Evolutionary conservation across 2,797 vertebrate species (phyloP), one percentile per base, ranked within the genome.

Genomic region (Periophthalmus magnuspinnatus): DNA sequence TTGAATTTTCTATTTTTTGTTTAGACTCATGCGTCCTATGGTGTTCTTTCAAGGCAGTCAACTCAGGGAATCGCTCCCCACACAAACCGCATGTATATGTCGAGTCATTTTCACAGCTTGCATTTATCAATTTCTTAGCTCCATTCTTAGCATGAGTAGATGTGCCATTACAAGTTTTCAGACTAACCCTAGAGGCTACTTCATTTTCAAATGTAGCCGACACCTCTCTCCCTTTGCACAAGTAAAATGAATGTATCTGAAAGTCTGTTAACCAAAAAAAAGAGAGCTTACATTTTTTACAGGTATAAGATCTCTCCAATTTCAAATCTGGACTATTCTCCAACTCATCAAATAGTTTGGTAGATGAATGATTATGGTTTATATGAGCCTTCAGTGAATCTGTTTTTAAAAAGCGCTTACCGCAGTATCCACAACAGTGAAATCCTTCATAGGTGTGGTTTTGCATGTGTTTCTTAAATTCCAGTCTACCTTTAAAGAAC

Each of bases 191-290:
- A 19, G 79, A 75, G 61, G 84, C 83, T 6, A 80, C 70, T 71
- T 87, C 78, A n/a, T 85, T 74, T 63, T 71, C 45, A 61, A 81
- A 78, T 32, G 69, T 50, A 62, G 47, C 17, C 48, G 73, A 69
- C 10, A 69, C 72, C 22, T 84, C 84, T 75, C 88, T 84, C 21
- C 90, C 91, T 76, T 84, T 90, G 72, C 89, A 91, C 60, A 88
- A 77, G 75, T 85, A 77, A 34, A 84, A 47, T 65, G 89, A 86
- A 76, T 92, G 94, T 57, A 86, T 89, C 75, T 94, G 94, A 71
- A 93, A 91, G 84, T 95, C 94, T 69, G 94, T 93, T 65, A 95
- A 83, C 94, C 94, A 95, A 80, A 94, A 94, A 76, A 94, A 95
- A 56, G 77, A 81, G 36, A 93, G 79, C 64, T 89, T 91, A 77